phyloP scores from a whole-genome alignment of 53 echinoderm and acorn worm genomes.

The Henricia sp. region DNA sequence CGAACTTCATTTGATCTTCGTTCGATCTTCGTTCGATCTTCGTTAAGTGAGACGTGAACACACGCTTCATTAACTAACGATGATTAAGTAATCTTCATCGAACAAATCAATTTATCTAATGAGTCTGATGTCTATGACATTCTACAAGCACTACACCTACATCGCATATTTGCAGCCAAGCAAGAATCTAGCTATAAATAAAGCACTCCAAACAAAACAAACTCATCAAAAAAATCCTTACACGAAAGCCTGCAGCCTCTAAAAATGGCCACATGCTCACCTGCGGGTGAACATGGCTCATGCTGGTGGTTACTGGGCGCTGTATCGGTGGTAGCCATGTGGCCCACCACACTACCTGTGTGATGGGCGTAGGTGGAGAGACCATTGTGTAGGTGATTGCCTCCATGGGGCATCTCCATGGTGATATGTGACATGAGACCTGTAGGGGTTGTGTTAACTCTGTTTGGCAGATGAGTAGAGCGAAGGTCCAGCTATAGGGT shows the following conservation, averaged over 20 bases:
- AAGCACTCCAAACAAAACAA: neutral
- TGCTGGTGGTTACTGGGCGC: conserved; percentile 34
- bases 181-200: neutral
- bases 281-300: conserved; percentile 52
- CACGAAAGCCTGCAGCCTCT: conserved; percentile 63
- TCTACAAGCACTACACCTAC: too few species aligned
- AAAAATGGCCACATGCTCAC: conserved; percentile 61
- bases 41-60: too few species aligned
- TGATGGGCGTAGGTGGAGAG: conserved; percentile 49
- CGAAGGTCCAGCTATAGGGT: neutral
- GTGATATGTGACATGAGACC: conserved; percentile 60
- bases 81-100: too few species aligned
- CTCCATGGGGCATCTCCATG: conserved; percentile 58
- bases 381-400: conserved; percentile 58
- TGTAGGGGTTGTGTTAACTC: conserved; percentile 41
- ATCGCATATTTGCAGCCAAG: neutral
- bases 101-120: too few species aligned
- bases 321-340: conserved; percentile 28
- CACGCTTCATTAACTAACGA: too few species aligned
- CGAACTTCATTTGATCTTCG: too few species aligned
- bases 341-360: conserved; percentile 28
- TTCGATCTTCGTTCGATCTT: too few species aligned
- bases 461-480: conserved; percentile 6
- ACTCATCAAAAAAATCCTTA: conserved; percentile 39
- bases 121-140: too few species aligned